Evolutionary conservation across 2,113 vertebrate genomes (phyloP), one percentile per base, ranked within the genome.

Genomic region (Procavia capensis): DNA sequence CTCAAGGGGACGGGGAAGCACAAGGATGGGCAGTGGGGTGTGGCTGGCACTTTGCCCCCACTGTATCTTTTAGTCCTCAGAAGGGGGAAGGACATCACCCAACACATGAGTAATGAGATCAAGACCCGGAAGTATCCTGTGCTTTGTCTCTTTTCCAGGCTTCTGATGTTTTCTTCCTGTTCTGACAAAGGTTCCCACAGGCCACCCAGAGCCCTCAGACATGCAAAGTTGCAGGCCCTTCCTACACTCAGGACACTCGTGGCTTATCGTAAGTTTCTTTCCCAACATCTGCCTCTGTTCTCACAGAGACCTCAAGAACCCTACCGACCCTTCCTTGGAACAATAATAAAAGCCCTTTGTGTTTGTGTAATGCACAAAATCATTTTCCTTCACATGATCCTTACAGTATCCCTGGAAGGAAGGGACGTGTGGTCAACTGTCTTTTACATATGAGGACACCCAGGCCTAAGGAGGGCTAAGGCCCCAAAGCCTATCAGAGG

Each of bases 101-200:
- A 3, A 20, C 6, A 47, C 8, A 17, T 61, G 36, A 20, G 34
- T 22, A 16, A 19, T 2, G 11, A 47, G 63, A n/a, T 61, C 24
- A 76, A 45, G 84, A 29, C 10, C 70, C 78, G 72, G 54, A 70
- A 63, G 47, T 54, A 39, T 11, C 75, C 78, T n/a, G 8, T 45
- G 31, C 31, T 47, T 8, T 24, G 36, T 84, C 24, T 29, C 29
- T 39, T 64, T 57, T 59, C 57, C 1, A 36, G 61, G 29, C 22
- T 41, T 68, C 75, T 78, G n/a, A 8, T 19, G 8, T 22, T 66
- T 85, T 34, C 47, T 66, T 59, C 24, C 41, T 57, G 34, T 24
- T 9, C 0, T 0, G 4, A 19, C 68, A 20, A 4, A 27, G 24
- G 36, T 39, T 3, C 68, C 76, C n/a, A 4, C 1, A 64, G 25